Evolutionary conservation across 2,797 vertebrate genomes (phyloP).

Genomic region (Natrix natrix): DNA sequence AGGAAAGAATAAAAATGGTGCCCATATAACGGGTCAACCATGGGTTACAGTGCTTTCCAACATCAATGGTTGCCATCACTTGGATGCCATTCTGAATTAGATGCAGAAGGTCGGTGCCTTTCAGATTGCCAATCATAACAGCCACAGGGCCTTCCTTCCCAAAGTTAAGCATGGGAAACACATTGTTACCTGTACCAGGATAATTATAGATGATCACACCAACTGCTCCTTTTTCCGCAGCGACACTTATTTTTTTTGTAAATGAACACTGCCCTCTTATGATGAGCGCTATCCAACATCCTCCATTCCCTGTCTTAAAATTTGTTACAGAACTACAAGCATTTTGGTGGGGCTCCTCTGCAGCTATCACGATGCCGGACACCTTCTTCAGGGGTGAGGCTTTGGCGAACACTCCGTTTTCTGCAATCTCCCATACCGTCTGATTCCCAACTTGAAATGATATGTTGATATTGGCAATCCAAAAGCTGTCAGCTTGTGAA

Average conservation of each 20-base stretch:
- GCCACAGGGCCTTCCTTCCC: slow-evolving; percentile 35
- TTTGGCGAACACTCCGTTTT: slow-evolving; percentile 50
- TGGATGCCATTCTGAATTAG: slow-evolving; percentile 49
- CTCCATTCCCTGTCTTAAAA: slow-evolving; percentile 23
- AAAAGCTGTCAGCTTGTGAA: slow-evolving; percentile 29
- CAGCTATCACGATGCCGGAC: slow-evolving; percentile 42
- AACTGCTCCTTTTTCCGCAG: slow-evolving; percentile 36
- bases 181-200: slow-evolving; percentile 41
- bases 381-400: slow-evolving; percentile 46
- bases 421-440: slow-evolving; percentile 47
- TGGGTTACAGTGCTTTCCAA: slow-evolving; percentile 48
- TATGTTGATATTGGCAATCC: slow-evolving; percentile 60
- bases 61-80: slow-evolving; percentile 36
- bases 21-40: slow-evolving; percentile 52
- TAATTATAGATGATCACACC: slow-evolving; percentile 57
- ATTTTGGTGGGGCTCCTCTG: slow-evolving; percentile 20
- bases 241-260: slow-evolving; percentile 52
- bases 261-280: slow-evolving; percentile 45
- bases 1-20: slow-evolving; percentile 32
- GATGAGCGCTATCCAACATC: slow-evolving; percentile 34
- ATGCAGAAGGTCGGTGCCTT: slow-evolving; percentile 49
- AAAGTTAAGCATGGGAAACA: slow-evolving; percentile 52
- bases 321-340: slow-evolving; percentile 45
- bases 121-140: slow-evolving; percentile 52
- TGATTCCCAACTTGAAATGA: slow-evolving; percentile 50